Percentiles rank a stretch among this genome's conserved stretches.
Conservation (phyloP, 23 tunicate species). For the Halocynthia roretzi region DNA sequence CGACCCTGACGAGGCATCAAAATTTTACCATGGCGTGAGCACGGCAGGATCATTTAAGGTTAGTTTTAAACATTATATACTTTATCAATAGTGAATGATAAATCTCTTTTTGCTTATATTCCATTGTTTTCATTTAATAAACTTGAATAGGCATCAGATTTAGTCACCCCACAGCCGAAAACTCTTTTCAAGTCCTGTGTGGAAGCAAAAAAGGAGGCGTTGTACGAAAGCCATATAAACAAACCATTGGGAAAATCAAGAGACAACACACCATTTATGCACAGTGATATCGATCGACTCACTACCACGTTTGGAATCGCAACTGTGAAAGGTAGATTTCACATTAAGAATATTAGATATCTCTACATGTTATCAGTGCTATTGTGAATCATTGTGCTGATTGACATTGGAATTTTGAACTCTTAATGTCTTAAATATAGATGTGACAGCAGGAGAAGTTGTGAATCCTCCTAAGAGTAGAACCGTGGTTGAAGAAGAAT, state of each 20-base stretch:
- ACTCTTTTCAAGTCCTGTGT: slow-evolving; percentile 44
- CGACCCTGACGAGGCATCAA: slow-evolving; percentile 76
- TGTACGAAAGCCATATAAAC: slow-evolving; percentile 53
- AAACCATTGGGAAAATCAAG: slow-evolving; percentile 81
- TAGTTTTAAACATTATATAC: not conserved
- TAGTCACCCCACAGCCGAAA: slow-evolving; percentile 57
- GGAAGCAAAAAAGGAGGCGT: slow-evolving; percentile 65
- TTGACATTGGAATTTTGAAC: not conserved
- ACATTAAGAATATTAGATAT: too few species aligned
- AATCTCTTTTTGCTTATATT: not conserved
- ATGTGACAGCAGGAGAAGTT: slow-evolving; percentile 75
- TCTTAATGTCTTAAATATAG: slow-evolving; percentile 23
- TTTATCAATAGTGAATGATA: not conserved
- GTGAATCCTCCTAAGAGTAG: slow-evolving; percentile 87
- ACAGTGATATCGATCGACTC: slow-evolving; percentile 42
- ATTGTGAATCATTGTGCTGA: not conserved
- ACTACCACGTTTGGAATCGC: slow-evolving; percentile 72
- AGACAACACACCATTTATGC: slow-evolving; percentile 79
- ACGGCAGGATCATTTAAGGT: slow-evolving; percentile 72
- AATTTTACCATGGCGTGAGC: slow-evolving; percentile 75
- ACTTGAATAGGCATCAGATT: slow-evolving; percentile 43
- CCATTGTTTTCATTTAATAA: not conserved
- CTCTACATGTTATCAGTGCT: too few species aligned
- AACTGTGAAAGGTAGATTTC: slow-evolving; percentile 23
- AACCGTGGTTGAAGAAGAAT: slow-evolving; percentile 42